phyloP scores from a whole-genome alignment of 2,113 vertebrate species.

The Erinaceus europaeus region DNA sequence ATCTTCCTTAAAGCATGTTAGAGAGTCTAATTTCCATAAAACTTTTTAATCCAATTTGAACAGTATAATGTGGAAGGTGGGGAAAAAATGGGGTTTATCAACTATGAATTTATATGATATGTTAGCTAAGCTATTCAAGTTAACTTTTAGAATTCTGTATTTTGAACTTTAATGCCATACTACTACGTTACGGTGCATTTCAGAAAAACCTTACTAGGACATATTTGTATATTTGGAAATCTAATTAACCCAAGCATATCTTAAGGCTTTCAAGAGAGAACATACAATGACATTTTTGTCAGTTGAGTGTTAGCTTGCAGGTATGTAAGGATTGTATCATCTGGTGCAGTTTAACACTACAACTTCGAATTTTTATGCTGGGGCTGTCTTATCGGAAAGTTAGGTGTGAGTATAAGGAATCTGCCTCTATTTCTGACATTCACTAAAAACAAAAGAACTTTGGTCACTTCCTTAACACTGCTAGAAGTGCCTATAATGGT shows the following conservation, averaged over 20 bases:
- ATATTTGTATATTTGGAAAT: slow-evolving; percentile 76
- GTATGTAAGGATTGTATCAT: slow-evolving; percentile 56
- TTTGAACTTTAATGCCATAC: slow-evolving; percentile 65
- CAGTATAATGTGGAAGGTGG: slow-evolving; percentile 71
- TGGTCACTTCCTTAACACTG: not conserved
- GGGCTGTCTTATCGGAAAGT: not conserved
- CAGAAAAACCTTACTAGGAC: slow-evolving; percentile 65
- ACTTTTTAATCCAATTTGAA: slow-evolving; percentile 72
- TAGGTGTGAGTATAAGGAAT: not conserved
- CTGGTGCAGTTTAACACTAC: slow-evolving; percentile 47
- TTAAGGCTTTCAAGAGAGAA: slow-evolving; percentile 66
- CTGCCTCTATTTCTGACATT: not conserved
- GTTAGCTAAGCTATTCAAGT: slow-evolving; percentile 68
- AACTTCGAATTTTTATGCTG: not conserved
- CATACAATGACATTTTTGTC: slow-evolving; percentile 72
- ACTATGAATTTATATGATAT: slow-evolving; percentile 74
- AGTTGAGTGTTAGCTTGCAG: slow-evolving; percentile 63
- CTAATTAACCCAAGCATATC: slow-evolving; percentile 73
- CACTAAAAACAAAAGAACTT: not conserved
- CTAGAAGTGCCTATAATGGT: not conserved
- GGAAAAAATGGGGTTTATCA: slow-evolving; percentile 74
- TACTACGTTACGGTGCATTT: slow-evolving; percentile 61
- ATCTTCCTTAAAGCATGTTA: slow-evolving; percentile 63
- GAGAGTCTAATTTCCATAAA: slow-evolving; percentile 68
- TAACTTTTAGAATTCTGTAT: slow-evolving; percentile 58